These are phyloP conservation scores for Drosophila hydei DNA, from an alignment of 1,140 invertebrate species.

Conservation along the genomic window DNA sequence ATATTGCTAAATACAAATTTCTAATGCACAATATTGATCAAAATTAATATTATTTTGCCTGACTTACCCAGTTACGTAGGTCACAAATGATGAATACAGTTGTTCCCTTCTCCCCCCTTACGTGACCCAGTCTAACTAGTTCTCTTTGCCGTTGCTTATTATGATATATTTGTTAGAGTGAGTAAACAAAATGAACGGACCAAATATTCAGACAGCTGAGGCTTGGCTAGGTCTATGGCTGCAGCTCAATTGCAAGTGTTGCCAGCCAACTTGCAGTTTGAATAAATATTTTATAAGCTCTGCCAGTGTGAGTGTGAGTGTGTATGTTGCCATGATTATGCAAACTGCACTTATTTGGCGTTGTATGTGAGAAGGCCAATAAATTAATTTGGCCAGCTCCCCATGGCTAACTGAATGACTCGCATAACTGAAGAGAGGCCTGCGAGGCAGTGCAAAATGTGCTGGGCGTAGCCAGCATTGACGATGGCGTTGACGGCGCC, in stretches of 20 bases:
- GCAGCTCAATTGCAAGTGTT: conserved; percentile 49
- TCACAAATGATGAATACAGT: background rate
- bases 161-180: conserved; percentile 1
- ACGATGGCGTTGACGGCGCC: conserved; percentile 38
- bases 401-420: conserved; percentile 47
- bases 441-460: conserved; percentile 10
- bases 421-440: conserved; percentile 38
- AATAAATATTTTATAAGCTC: conserved; percentile 78
- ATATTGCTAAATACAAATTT: background rate
- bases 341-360: conserved; percentile 77
- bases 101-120: background rate
- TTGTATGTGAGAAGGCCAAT: conserved; percentile 74
- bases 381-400: conserved; percentile 72
- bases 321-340: conserved; percentile 63
- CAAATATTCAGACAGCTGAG: conserved; percentile 4
- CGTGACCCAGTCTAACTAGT: background rate
- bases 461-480: conserved; percentile 33
- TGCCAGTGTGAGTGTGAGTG: conserved; percentile 38
- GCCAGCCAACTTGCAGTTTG: conserved; percentile 65
- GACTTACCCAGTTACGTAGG: background rate
- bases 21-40: conserved; percentile 1
- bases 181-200: background rate
- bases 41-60: conserved; percentile 17
- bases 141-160: conserved; percentile 10
- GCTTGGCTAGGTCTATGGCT: conserved; percentile 23